These are phyloP conservation scores for Desoria tigrina DNA, from an alignment of 2,888 invertebrate species.

Conservation along the genomic window DNA sequence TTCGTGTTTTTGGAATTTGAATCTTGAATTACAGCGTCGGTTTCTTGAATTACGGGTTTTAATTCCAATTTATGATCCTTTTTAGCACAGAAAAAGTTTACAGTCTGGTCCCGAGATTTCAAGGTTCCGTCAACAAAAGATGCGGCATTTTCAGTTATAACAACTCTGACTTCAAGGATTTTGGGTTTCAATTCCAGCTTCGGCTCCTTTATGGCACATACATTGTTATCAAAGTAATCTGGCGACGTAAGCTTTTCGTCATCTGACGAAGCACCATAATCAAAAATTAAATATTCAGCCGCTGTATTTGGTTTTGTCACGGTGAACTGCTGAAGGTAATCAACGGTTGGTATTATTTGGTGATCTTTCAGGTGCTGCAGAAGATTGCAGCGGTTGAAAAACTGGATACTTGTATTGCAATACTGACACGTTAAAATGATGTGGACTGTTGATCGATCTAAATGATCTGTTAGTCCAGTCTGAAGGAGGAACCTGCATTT, in stretches of 20 bases:
- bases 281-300: constrained; percentile 28
- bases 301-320: constrained; percentile 28
- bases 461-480: constrained; percentile 22
- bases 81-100: too few species aligned
- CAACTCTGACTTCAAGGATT: too few species aligned
- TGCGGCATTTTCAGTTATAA: too few species aligned
- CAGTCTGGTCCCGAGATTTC: too few species aligned
- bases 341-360: constrained; percentile 22
- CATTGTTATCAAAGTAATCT: too few species aligned
- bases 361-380: constrained; percentile 29
- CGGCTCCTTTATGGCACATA: too few species aligned
- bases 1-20: too few species aligned
- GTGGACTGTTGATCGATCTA: constrained; percentile 23
- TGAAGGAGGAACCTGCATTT: constrained; percentile 22
- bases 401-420: constrained; percentile 26
- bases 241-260: neutral
- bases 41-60: too few species aligned
- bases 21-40: too few species aligned
- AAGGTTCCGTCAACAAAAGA: too few species aligned
- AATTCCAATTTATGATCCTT: too few species aligned
- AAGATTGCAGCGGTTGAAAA: constrained; percentile 31
- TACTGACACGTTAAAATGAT: constrained; percentile 22
- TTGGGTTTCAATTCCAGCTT: too few species aligned
- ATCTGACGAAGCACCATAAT: constrained; percentile 16
- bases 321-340: constrained; percentile 19